Percentiles rank a stretch among this genome's conserved stretches.
Evolutionary conservation across 2,113 vertebrate genomes (phyloP).

Genomic region (Elephantulus edwardii): DNA sequence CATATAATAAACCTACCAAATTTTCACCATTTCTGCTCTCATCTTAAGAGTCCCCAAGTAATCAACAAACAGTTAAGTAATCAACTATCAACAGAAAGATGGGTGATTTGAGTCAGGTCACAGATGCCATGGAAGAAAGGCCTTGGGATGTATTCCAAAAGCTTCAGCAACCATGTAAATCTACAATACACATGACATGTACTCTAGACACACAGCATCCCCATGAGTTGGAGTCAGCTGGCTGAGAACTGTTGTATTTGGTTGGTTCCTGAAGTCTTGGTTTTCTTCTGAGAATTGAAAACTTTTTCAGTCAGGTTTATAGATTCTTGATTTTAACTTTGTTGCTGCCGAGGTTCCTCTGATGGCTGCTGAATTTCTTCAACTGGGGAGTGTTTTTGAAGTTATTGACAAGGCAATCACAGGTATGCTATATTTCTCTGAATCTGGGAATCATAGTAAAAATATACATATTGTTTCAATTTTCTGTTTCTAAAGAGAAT

Average conservation of each 20-base stretch:
- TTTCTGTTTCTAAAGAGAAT: not conserved
- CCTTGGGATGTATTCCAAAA: not conserved
- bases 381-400: not conserved
- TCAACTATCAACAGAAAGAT: not conserved
- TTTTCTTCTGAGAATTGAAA: not conserved
- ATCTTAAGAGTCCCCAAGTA: not conserved
- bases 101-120: not conserved
- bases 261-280: not conserved
- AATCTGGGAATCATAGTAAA: not conserved
- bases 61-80: not conserved
- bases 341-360: not conserved
- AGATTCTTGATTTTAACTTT: not conserved
- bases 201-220: not conserved
- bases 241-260: not conserved
- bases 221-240: not conserved
- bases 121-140: not conserved
- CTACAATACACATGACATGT: too few species aligned
- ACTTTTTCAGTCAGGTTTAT: not conserved
- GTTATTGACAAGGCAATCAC: not conserved
- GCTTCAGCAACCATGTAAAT: not conserved
- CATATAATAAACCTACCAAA: too few species aligned
- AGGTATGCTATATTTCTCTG: not conserved
- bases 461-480: not conserved
- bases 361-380: not conserved
- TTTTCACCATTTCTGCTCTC: not conserved